Evolutionary conservation across 2,797 vertebrate species (phyloP), one percentile per base, ranked within the genome.

Genomic region (Pseudochirops corinnae): DNA sequence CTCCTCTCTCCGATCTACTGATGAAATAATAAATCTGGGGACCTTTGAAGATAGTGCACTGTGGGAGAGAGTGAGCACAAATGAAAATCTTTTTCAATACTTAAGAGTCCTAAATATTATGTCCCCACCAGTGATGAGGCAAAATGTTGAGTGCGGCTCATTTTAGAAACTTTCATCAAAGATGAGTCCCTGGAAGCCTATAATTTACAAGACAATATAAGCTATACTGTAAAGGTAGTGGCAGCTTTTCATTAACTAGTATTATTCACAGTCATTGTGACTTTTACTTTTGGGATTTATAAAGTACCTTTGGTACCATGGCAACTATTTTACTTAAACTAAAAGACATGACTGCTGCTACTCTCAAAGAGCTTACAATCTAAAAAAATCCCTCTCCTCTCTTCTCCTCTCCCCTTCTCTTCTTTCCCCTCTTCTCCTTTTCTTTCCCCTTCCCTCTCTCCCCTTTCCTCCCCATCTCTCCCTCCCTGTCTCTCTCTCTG

Each of bases 21-120:
- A 98, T 98, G 98, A 98, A 98, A 98, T 98, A 98, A 98, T 98
- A 99, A 98, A 99, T 98, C 98, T 92, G 96, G 97, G 98, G 96
- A 97, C 97, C 98, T 98, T 98, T 96, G 98, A 98, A 98, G 98
- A 98, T 92, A 55, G 98, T 92, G 96, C 94, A 10, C 93, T 4
- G 97, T 95, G 93, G 98, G 98, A 98, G 97, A 95, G 93, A 97
- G 97, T 97, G 98, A 98, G 98, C 52, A 97, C 94, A 98, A 97
- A 98, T 98, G 67, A 82, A 46, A 82, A 82, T 97, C 97, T 96
- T 98, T 98, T 98, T 97, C 96, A 97, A 97, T 98, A 93, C 98
- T 98, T 98, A 98, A 97, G 98, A 95, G 91, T 98, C 95, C 98
- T 96, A 93, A 97, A 98, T 96, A 98, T 98, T 97, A 98, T 96